Conservation (phyloP, 2,888 invertebrate genomes). For the Isotomurus palustris region DNA sequence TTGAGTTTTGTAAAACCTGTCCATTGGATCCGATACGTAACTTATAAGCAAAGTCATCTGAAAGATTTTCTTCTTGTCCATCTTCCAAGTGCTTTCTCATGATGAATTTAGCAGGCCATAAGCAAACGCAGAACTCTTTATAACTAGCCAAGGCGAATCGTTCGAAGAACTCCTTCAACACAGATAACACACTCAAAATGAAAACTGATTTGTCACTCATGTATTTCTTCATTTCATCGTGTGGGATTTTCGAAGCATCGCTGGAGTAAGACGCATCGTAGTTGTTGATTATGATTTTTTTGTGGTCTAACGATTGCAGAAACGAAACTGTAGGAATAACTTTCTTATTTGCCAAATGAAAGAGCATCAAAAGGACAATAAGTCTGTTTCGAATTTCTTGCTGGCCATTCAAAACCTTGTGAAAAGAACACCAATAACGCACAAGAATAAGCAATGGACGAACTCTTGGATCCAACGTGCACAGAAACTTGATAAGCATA, state of each 20-base stretch:
- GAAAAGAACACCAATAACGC: slow-evolving; percentile 4
- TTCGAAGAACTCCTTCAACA: slow-evolving; percentile 10
- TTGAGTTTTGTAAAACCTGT: background rate
- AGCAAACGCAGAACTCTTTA: background rate
- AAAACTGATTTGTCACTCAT: slow-evolving; percentile 1
- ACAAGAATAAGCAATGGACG: background rate
- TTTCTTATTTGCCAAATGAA: slow-evolving; percentile 5
- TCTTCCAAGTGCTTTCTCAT: background rate
- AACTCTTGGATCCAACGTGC: slow-evolving; percentile 6
- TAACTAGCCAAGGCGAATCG: slow-evolving; percentile 4
- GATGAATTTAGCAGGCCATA: slow-evolving; percentile 7
- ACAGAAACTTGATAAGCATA: slow-evolving; percentile 1
- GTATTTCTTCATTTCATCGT: background rate
- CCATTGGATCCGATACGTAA: background rate
- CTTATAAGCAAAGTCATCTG: slow-evolving; percentile 4
- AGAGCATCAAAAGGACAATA: background rate
- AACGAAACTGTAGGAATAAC: slow-evolving; percentile 3
- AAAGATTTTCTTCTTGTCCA: background rate
- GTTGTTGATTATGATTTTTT: background rate
- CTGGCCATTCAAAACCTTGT: no score
- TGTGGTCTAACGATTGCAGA: background rate
- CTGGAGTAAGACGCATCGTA: slow-evolving; percentile 1
- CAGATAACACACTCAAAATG: background rate
- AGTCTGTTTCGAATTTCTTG: slow-evolving; percentile 2
- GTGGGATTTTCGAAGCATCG: slow-evolving; percentile 2